A percentile compares a stretch with the other conserved stretches of the same genome.
These are phyloP conservation scores for Tapera naevia DNA, from an alignment of 2,797 vertebrate species.

Conservation along the genomic window DNA sequence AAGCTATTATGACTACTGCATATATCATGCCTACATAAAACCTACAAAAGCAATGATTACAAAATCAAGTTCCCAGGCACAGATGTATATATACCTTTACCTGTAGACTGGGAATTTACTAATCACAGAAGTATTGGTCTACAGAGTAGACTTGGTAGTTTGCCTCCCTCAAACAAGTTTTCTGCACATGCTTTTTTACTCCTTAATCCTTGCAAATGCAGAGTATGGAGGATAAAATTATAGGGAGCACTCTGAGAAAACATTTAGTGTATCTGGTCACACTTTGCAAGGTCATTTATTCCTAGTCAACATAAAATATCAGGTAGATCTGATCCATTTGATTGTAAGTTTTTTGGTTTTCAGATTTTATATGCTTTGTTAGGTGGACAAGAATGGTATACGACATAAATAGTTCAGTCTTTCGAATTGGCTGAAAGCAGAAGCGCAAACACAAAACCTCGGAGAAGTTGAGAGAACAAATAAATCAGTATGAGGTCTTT, in stretches of 20 bases:
- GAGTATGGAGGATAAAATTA: background rate
- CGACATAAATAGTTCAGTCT: background rate
- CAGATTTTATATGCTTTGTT: background rate
- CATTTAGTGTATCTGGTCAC: background rate
- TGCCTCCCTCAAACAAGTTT: background rate
- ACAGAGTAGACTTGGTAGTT: background rate
- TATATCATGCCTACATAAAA: background rate
- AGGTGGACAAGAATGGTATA: background rate
- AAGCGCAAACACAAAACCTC: background rate
- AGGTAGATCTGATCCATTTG: background rate
- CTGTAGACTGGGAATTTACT: background rate
- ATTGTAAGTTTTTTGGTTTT: background rate
- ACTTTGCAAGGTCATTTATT: background rate
- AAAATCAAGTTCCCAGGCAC: background rate
- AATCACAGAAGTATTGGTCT: background rate
- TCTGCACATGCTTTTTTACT: background rate
- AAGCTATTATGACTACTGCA: background rate
- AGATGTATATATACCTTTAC: background rate
- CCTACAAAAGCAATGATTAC: background rate
- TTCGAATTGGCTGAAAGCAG: background rate
- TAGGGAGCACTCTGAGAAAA: background rate
- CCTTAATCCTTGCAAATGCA: background rate
- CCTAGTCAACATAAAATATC: background rate
- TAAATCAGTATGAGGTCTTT: slow-evolving; percentile 58
- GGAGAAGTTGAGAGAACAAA: slow-evolving; percentile 57